Percentiles rank a stretch among this genome's conserved stretches.
These are phyloP conservation scores for Drosophila pseudotalamancana DNA, from an alignment of 2,888 invertebrate genomes.

Conservation along the genomic window DNA sequence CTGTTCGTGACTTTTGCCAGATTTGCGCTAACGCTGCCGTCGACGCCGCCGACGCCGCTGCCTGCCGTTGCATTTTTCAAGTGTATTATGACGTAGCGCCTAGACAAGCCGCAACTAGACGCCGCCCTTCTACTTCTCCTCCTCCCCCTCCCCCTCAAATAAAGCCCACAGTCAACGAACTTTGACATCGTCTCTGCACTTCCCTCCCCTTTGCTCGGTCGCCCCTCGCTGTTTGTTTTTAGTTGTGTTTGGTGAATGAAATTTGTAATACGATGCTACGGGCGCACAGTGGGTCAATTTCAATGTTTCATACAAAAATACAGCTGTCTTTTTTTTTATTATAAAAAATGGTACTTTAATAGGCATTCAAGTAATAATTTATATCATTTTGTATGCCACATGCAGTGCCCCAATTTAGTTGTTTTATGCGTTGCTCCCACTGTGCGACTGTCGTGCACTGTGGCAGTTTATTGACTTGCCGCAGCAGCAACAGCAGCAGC, in stretches of 20 bases:
- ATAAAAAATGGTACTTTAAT: too few species aligned
- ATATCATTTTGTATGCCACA: not conserved
- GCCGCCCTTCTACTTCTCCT: not conserved
- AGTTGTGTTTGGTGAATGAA: conserved; percentile 80
- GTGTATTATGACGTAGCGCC: conserved; percentile 75
- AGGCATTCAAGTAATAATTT: too few species aligned
- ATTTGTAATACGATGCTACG: conserved; percentile 80
- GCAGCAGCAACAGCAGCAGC: conserved; percentile 35
- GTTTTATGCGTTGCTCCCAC: conserved; percentile 10
- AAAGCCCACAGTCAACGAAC: conserved; percentile 71
- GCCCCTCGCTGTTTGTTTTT: conserved; percentile 37
- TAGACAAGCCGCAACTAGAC: conserved; percentile 53
- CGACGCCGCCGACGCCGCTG: conserved; percentile 23
- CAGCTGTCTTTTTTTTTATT: not conserved
- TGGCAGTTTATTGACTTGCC: conserved; percentile 72
- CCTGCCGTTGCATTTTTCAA: conserved; percentile 73
- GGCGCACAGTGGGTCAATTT: conserved; percentile 42
- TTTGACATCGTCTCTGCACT: conserved; percentile 58
- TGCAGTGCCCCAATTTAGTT: not conserved
- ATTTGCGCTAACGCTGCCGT: conserved; percentile 46
- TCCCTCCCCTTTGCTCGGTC: conserved; percentile 1
- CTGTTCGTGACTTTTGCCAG: conserved; percentile 73
- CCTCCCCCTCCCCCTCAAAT: conserved; percentile 9
- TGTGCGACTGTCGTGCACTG: conserved; percentile 42
- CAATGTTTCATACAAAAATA: not conserved